phyloP scores from a whole-genome alignment of 1,140 invertebrate species.

The Kradibia gibbosae region DNA sequence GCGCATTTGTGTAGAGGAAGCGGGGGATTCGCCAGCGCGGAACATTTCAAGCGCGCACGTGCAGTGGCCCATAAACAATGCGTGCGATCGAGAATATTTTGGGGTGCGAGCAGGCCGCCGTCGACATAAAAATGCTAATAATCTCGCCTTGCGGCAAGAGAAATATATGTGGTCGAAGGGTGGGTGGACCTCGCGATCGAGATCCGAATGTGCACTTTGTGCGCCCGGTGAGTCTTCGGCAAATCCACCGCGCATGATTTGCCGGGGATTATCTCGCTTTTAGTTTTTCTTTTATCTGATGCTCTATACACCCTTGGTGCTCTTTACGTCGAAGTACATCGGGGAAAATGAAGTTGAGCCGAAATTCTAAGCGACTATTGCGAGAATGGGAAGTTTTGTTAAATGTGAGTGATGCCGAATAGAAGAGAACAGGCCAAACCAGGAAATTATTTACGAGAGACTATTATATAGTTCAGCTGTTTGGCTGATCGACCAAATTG shows the following conservation, averaged over 20 bases:
- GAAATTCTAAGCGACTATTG: not conserved
- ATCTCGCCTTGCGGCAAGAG: slow-evolving; percentile 23
- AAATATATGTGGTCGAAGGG: not conserved
- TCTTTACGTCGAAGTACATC: not conserved
- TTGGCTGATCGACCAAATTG: not conserved
- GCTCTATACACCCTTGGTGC: not conserved
- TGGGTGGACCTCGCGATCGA: not conserved
- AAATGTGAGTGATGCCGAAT: not conserved
- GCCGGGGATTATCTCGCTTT: slow-evolving; percentile 34
- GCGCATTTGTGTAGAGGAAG: not conserved
- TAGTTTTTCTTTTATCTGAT: slow-evolving; percentile 1
- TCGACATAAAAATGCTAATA: slow-evolving; percentile 49
- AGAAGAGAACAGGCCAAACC: not conserved
- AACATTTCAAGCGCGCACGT: slow-evolving; percentile 29
- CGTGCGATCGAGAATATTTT: slow-evolving; percentile 23
- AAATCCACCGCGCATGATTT: slow-evolving; percentile 35
- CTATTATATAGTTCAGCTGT: slow-evolving; percentile 29
- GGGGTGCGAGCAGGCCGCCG: slow-evolving; percentile 3
- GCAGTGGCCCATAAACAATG: slow-evolving; percentile 5
- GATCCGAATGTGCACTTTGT: not conserved
- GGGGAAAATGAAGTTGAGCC: not conserved
- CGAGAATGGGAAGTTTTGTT: slow-evolving; percentile 2
- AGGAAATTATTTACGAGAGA: not conserved
- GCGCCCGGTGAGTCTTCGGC: slow-evolving; percentile 22
- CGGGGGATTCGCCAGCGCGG: not conserved